Evolutionary conservation across 1,140 invertebrate genomes (phyloP), one percentile per base, ranked within the genome.

Genomic region (Drosophila subpulchrella): DNA sequence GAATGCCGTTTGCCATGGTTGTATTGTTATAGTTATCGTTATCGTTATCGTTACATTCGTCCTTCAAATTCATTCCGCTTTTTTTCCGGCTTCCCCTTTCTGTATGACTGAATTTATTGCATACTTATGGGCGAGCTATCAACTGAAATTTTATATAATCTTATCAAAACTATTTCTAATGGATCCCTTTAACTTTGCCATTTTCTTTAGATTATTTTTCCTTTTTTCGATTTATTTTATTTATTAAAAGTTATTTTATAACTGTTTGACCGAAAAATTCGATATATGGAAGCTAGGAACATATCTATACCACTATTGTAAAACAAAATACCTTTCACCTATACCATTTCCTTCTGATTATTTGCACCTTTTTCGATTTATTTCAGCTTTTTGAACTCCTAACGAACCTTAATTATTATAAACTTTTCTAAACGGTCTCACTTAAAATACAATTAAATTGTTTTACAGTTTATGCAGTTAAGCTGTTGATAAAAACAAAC

Each of bases 1-100:
- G 46, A 75, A 54, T 78, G 66, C 36, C 55, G 32, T 32, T 67
- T 34, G 53, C 48, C 54, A 63, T 55, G n/a, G 20, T 20, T 39
- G 12, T 3, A 27, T 36, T 57, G 42, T 57, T 75, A 54, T 39
- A 15, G 47, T 42, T 55, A 32, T 53, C 11, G 46, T 47, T 36
- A 32, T 53, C 11, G 46, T 47, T 36, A 32, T 53, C 58, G n/a
- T 59, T 34, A 46, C 62, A 20, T 36, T 36, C 53, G 42, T 55
- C 50, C 36, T 68, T 38, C 20, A 20, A 34, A 36, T 56, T 62
- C 30, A 32, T 63, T 63, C 38, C 38, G 3, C 7, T 50, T 6
- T 24, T 50, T 34, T 51, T 13, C 4, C n/a, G 15, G 12, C 10
- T 8, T 11, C 15, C 11, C 6, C 11, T 48, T 11, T 48, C 1